Base-by-base conservation (phyloP, 2,113 vertebrate genomes). In the Numida meleagris region DNA sequence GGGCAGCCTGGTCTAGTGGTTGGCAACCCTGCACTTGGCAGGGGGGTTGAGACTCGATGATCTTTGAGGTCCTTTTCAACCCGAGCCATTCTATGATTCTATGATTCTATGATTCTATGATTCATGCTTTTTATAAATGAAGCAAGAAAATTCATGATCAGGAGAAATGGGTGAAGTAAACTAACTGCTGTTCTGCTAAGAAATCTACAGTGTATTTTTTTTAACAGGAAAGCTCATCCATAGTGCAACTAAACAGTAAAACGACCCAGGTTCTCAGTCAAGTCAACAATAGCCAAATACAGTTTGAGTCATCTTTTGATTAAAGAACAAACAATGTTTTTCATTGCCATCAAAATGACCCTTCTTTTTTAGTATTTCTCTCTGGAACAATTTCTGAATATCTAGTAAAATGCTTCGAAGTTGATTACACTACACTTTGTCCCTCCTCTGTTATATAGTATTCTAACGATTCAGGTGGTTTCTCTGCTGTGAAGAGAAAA, bases 401-500 rank as follows among this genome's bases (percentile, higher is more conserved):
- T 36, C 59, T 61, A 75, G 51, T 58, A 84, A 82, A 24, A 73
- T 74, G 29, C 88, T 95, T 94, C 78, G 79, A 94, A 93, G 46
- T 43, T 78, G 65, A 87, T 91, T 86, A 89, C 68, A 82, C 43
- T 72, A 78, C n/a, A 40, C 18, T 91, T 91, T 83, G 61, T 90
- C 61, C n/a, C 46, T 91, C 31, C 51, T 90, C 72, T 83, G 36
- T 89, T 85, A 42, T 25, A 76, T 1, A 79, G 65, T 43, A 75
- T 57, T 82, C 21, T 82, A 59, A 46, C 43, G 34, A 62, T 53
- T 71, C 72, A 86, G 65, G 82, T 17, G 83, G 93, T 93, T 2
- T 72, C 57, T 93, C 65, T 81, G 36, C 61, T 81, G 40, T 91
- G 82, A 91, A 83, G 15, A 94, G 16, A 93, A 95, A 90, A 94